Base-by-base conservation (phyloP, 2,888 invertebrate species). In the Dasysyrphus tricinctus region DNA sequence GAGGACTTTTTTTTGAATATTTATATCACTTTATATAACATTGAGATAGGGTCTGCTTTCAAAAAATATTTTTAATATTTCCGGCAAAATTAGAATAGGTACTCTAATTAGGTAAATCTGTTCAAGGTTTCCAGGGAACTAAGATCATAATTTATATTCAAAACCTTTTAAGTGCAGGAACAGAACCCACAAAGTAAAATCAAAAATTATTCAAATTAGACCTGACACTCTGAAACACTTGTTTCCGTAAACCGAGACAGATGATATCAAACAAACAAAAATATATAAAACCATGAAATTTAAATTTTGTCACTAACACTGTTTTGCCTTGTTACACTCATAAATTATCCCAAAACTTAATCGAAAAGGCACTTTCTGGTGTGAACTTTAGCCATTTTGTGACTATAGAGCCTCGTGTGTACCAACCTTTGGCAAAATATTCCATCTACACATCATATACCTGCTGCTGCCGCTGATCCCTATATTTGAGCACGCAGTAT, bases 301-400 rank as follows among this genome's bases (percentile, higher is more conserved):
- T 39, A 29, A 42, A 24, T 32, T 47, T 75, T 75, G 75, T 29
- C 29, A 56, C 32, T 14, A 54, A 61, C 29, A 75, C 69, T 80
- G 80, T 54, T 54, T 32, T 14, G 11, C 14, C 9, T 14, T 65
- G 34, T 65, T 5, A 11, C 63, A n/a, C 63, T 51, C 39, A 42
- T 65, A 54, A 72, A 67, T 67, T 47, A 69, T 67, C 49, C 49
- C 16, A 49, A 67, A 49, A 49, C 6, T 11, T 59, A 65, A 70
- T 70, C 69, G 74, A 69, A 74, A 79, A 79, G 65, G 42, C 39
- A 61, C 70, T 75, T 74, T 49, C 47, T 56, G 39, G 57, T 51
- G 49, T 80, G 70, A 84, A 79, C 79, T 69, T 65, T 70, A 79
- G 56, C 44, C 81, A 57, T 51, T 78, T 34, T 42, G 34, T 47